These are phyloP conservation scores for Eupelmus urozonus DNA, from an alignment of 2,888 invertebrate species.

Conservation along the genomic window DNA sequence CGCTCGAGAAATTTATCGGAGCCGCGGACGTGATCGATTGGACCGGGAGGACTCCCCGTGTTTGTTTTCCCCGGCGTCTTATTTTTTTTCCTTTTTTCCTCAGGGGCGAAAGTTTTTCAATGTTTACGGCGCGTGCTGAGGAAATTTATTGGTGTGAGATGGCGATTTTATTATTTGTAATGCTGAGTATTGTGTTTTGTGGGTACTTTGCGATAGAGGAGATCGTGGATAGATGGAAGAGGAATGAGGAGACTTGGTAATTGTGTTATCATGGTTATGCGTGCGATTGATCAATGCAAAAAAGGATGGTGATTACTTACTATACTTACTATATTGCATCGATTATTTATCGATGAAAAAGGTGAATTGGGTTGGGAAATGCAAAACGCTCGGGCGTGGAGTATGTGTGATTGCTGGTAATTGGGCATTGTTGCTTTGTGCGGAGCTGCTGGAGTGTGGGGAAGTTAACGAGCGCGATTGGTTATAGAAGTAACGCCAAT, in stretches of 20 bases:
- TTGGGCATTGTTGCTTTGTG: no score
- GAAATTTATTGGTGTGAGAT: constrained; percentile 42
- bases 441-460: no score
- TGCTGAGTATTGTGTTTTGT: no score
- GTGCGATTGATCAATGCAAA: constrained; percentile 26
- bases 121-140: constrained; percentile 24
- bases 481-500: no score
- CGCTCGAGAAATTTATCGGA: constrained; percentile 38
- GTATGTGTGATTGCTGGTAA: no score
- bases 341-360: no score
- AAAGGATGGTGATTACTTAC: no score
- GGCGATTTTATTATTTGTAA: background rate
- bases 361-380: no score
- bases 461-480: no score
- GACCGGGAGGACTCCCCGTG: constrained; percentile 6
- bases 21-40: constrained; percentile 47
- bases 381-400: no score
- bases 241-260: constrained; percentile 5
- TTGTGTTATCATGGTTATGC: constrained; percentile 39
- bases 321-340: no score
- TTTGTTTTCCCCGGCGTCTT: constrained; percentile 1
- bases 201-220: no score
- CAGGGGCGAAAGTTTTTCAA: background rate
- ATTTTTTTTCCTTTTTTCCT: background rate
- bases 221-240: background rate